phyloP scores from a whole-genome alignment of 2,113 vertebrate species.

The Crotalus horridus region DNA sequence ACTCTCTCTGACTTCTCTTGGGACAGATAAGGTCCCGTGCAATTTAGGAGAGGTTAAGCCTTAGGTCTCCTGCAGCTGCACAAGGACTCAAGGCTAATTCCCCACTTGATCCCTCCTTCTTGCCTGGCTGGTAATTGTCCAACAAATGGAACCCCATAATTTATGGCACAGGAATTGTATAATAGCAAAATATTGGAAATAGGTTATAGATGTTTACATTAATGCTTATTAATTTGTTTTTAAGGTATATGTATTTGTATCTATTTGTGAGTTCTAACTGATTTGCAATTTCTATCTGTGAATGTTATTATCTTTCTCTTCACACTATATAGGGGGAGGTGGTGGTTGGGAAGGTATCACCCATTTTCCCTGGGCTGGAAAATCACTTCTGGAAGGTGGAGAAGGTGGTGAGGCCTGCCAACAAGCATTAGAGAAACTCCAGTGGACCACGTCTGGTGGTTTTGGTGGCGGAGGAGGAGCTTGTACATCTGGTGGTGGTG shows the following conservation, averaged over 20 bases:
- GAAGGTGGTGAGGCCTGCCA: constrained; percentile 81
- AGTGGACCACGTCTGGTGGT: constrained; percentile 83
- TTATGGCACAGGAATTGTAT: neutral
- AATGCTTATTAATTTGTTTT: neutral
- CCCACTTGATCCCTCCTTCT: neutral
- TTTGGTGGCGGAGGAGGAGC: constrained; percentile 88
- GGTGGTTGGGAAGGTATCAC: constrained; percentile 78
- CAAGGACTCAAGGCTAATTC: neutral
- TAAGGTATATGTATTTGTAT: neutral
- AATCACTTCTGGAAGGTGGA: constrained; percentile 78
- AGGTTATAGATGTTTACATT: neutral
- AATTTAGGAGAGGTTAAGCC: neutral
- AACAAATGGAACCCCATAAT: neutral
- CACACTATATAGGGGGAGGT: constrained; percentile 72
- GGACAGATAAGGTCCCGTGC: neutral
- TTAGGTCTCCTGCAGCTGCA: neutral
- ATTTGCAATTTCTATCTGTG: neutral
- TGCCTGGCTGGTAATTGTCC: neutral
- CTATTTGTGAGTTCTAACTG: neutral
- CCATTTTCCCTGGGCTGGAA: constrained; percentile 69
- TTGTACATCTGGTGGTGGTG: constrained; percentile 84
- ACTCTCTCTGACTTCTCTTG: neutral
- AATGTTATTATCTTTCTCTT: neutral
- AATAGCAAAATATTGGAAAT: neutral
- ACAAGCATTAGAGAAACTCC: constrained; percentile 74